These are phyloP conservation scores for Platerodrilus igneus DNA, from an alignment of 2,888 invertebrate species.

Conservation along the genomic window DNA sequence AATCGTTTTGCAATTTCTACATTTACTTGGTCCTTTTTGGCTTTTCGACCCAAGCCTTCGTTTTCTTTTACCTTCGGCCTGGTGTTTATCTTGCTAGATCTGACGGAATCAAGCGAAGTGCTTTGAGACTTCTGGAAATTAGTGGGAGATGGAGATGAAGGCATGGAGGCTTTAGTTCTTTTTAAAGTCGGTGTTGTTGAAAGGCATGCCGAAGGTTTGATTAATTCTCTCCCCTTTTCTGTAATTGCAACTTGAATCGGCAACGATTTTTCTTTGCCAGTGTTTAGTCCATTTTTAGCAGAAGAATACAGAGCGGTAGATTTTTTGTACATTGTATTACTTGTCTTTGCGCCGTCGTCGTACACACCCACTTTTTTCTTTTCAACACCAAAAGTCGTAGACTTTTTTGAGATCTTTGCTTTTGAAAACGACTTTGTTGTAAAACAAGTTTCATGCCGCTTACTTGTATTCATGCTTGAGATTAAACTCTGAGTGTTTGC, in stretches of 20 bases:
- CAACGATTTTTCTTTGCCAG: conserved; percentile 44
- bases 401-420: conserved; percentile 29
- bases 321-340: conserved; percentile 46
- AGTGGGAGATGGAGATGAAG: conserved; percentile 32
- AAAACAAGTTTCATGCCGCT: conserved; percentile 53
- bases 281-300: conserved; percentile 33
- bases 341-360: no score
- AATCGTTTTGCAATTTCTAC: conserved; percentile 39
- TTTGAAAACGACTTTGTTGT: conserved; percentile 25
- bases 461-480: conserved; percentile 51
- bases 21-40: conserved; percentile 41
- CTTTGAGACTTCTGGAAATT: conserved; percentile 14
- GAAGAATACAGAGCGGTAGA: conserved; percentile 45
- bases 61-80: conserved; percentile 5
- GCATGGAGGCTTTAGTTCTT: conserved; percentile 22
- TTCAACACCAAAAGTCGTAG: conserved; percentile 55
- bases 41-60: conserved; percentile 32
- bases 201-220: conserved; percentile 20
- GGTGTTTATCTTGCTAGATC: conserved; percentile 29
- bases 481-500: conserved; percentile 65
- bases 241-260: conserved; percentile 48
- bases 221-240: conserved; percentile 38
- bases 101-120: conserved; percentile 35
- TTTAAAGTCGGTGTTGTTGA: conserved; percentile 25
- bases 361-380: conserved; percentile 52